Evolutionary conservation across 2,888 invertebrate species (phyloP), one percentile per base, ranked within the genome.

Genomic region (Lissonota sp.): DNA sequence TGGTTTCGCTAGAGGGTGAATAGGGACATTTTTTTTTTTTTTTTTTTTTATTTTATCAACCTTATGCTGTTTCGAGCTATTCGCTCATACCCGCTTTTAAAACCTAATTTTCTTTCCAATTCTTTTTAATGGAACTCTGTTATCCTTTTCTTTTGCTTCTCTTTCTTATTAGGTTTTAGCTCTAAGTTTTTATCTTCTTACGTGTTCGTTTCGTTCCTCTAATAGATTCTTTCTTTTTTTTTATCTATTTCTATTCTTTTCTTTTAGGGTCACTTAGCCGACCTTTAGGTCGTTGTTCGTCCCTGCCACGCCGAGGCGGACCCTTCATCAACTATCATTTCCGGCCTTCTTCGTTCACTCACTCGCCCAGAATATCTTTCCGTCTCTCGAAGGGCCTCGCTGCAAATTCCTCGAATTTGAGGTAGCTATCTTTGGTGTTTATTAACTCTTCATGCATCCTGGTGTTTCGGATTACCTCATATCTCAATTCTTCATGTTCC

Each of bases 31-130:
- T n/a, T n/a, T n/a, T n/a, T n/a, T n/a, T n/a, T n/a, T 14, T 51
- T 51, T 51, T 51, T 51, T 51, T 51, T 51, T 51, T 51, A 46
- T 46, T 46, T 51, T 12, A 14, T 51, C 51, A n/a, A n/a, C 51
- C 1, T 51, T 51, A 12, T 51, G 51, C 14, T n/a, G 51, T n/a
- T 51, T 6, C 14, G 51, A 51, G 51, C 51, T 51, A 6, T 51
- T 12, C 12, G 51, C 51, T 51, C 51, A 51, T 51, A 12, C 14
- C 51, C 51, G 51, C 51, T n/a, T n/a, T n/a, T n/a, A n/a, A n/a
- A n/a, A n/a, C n/a, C 10, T 46, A 51, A 12, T 12, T 14, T 12
- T 51, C 51, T 12, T 51, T 51, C n/a, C 14, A 12, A 12, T 5
- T 14, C 6, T 51, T 14, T 12, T 51, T 2, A 6, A 12, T n/a